These are phyloP conservation scores for Fregata magnificens DNA, from an alignment of 2,113 vertebrate species.

Conservation along the genomic window DNA sequence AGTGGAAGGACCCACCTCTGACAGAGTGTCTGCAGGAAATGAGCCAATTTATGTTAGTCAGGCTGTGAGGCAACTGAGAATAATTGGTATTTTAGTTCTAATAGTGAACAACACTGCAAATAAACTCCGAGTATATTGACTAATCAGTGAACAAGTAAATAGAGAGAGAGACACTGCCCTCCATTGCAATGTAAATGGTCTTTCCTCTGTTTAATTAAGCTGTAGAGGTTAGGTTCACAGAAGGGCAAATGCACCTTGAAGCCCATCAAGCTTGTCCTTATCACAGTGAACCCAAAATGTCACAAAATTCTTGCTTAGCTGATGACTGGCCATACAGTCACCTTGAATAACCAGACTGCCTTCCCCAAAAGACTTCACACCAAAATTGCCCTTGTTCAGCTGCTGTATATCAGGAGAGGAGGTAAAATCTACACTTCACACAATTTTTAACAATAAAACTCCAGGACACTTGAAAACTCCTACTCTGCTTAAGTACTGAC, in stretches of 20 bases:
- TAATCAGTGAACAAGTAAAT: neutral
- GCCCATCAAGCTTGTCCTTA: neutral
- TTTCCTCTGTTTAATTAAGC: neutral
- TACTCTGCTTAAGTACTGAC: neutral
- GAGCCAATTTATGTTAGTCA: neutral
- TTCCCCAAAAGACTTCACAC: neutral
- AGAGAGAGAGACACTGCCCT: neutral
- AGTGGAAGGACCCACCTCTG: neutral
- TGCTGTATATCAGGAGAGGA: neutral
- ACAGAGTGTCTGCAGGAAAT: neutral
- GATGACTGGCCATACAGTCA: neutral
- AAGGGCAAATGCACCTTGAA: neutral
- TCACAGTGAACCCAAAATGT: neutral
- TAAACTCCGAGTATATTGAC: neutral
- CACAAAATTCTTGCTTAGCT: neutral
- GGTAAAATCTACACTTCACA: neutral
- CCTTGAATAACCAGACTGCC: neutral
- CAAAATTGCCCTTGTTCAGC: neutral
- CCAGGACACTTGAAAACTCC: neutral
- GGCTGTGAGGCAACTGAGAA: neutral
- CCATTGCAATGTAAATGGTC: neutral
- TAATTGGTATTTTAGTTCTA: neutral
- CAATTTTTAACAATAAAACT: neutral
- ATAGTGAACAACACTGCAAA: neutral
- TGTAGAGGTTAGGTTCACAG: neutral